Conservation (phyloP, 1,140 invertebrate species). For the Monomorium pharaonis region DNA sequence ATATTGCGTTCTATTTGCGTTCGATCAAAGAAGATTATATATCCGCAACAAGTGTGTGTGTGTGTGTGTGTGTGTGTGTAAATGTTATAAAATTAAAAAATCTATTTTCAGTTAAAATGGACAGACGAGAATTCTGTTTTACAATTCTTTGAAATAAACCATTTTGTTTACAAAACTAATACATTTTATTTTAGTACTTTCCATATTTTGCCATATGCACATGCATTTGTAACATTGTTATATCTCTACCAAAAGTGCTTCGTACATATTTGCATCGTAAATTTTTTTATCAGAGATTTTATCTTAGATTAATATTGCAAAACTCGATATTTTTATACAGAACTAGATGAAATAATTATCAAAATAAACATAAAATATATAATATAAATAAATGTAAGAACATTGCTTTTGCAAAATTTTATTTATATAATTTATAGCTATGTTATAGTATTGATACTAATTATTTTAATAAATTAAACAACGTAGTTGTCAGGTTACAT, state of each 20-base stretch:
- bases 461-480: background rate
- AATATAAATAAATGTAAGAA: background rate
- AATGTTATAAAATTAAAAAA: background rate
- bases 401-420: background rate
- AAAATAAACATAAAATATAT: background rate
- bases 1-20: background rate
- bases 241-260: background rate
- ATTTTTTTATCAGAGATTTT: slow-evolving; percentile 2
- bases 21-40: background rate
- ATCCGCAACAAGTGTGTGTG: background rate
- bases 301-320: background rate
- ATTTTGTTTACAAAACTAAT: slow-evolving; percentile 12
- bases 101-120: background rate
- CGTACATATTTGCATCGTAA: background rate
- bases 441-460: background rate
- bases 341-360: background rate
- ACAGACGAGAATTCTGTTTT: background rate
- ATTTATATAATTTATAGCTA: background rate
- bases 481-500: background rate
- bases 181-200: background rate
- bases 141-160: background rate
- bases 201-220: background rate
- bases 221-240: background rate
- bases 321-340: background rate
- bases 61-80: too few species aligned